Percentiles rank a stretch among this genome's conserved stretches.
Evolutionary conservation across 2,113 vertebrate genomes (phyloP).

Genomic region (Anthoscopus minutus): DNA sequence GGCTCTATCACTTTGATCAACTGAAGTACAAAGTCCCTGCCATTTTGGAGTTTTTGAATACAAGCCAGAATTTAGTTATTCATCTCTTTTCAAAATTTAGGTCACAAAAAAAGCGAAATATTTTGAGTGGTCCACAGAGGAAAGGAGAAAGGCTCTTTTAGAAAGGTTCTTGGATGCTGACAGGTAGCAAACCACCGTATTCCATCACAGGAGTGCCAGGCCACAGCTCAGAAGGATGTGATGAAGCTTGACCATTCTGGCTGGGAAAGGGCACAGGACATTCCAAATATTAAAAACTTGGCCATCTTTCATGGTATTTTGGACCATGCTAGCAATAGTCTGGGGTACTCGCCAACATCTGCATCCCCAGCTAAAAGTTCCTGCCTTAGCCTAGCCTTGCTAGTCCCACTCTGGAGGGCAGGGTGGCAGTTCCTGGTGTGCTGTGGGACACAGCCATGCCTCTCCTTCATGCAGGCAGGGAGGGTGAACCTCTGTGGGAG

Average conservation of each 20-base stretch:
- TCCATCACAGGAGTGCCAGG: background rate
- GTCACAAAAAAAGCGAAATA: background rate
- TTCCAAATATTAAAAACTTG: background rate
- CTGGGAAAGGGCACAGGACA: background rate
- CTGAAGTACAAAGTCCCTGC: background rate
- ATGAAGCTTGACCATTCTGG: background rate
- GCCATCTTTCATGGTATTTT: background rate
- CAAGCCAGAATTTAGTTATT: background rate
- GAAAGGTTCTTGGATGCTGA: background rate
- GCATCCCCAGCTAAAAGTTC: background rate
- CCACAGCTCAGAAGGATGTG: accelerated
- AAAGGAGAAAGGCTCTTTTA: background rate
- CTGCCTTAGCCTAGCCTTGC: background rate
- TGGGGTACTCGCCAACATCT: background rate
- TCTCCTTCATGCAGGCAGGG: background rate
- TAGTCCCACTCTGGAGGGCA: background rate
- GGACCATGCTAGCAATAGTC: background rate
- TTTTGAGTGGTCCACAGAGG: background rate
- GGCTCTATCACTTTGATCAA: background rate
- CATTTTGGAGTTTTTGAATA: background rate
- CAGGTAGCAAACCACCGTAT: background rate
- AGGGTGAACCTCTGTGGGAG: background rate
- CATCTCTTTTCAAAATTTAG: background rate
- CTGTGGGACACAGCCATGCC: background rate
- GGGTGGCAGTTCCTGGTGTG: background rate